A percentile compares a stretch with the other conserved stretches of the same genome.
Evolutionary conservation across 2,797 vertebrate species (phyloP).

Genomic region (Linurgus olivaceus): DNA sequence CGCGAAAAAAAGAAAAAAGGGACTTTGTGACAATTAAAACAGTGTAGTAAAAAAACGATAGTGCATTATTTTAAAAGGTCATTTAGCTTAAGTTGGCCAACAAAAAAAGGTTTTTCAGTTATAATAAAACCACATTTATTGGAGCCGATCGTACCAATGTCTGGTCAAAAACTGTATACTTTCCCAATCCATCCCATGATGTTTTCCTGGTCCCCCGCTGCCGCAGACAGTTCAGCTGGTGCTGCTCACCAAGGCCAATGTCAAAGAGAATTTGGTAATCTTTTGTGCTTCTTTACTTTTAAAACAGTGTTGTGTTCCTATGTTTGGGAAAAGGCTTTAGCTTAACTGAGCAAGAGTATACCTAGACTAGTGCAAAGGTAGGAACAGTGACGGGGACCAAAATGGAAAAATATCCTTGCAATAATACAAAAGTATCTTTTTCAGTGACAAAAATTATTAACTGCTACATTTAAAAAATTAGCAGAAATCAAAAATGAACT

Average conservation of each 20-base stretch:
- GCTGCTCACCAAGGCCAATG: constrained; percentile 99
- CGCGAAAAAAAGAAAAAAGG: constrained; percentile 6
- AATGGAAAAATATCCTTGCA: not conserved
- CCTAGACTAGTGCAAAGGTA: constrained; percentile 32
- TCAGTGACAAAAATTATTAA: not conserved
- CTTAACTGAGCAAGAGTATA: constrained; percentile 84
- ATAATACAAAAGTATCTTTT: not conserved
- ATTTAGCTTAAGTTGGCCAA: constrained; percentile 88
- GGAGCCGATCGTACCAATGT: constrained; percentile 99
- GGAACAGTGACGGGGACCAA: not conserved
- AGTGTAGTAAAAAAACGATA: constrained; percentile 74
- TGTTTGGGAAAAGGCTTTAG: constrained; percentile 80
- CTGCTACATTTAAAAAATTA: not conserved
- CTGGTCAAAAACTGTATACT: constrained; percentile 99
- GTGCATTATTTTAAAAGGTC: constrained; percentile 73
- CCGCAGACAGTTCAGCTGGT: constrained; percentile 99
- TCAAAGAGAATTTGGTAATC: constrained; percentile 94
- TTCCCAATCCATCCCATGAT: constrained; percentile 99
- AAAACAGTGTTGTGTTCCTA: constrained; percentile 80
- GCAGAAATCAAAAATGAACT: not conserved
- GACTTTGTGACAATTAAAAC: constrained; percentile 72
- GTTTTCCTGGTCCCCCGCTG: constrained; percentile 99
- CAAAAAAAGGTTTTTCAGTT: constrained; percentile 87
- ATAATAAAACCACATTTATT: constrained; percentile 99
- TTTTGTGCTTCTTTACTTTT: constrained; percentile 80